phyloP scores from a whole-genome alignment of 2,888 invertebrate genomes.

The Cinara cedri region DNA sequence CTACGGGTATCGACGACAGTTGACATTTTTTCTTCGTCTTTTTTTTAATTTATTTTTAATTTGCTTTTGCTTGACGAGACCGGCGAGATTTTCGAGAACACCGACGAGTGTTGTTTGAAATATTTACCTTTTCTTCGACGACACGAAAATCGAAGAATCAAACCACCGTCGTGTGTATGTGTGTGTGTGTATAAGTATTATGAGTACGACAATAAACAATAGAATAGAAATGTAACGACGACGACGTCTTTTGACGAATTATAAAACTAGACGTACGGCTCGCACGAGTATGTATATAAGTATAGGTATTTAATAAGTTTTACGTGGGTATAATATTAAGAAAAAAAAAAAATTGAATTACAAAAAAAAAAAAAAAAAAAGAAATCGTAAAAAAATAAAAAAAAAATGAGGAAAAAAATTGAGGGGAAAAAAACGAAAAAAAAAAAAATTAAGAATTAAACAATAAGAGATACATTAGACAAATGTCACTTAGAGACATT shows the following conservation, averaged over 20 bases:
- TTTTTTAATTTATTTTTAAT: neutral
- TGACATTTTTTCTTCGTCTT: neutral
- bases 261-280: neutral
- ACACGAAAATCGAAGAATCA: neutral
- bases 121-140: neutral
- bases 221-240: neutral
- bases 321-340: neutral
- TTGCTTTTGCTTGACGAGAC: neutral
- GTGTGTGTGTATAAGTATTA: neutral
- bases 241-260: neutral
- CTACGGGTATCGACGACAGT: neutral
- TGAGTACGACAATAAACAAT: no score
- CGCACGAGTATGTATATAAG: neutral
- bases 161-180: no score
- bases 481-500: conserved; percentile 54
- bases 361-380: conserved; percentile 8
- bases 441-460: conserved; percentile 52
- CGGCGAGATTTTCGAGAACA: neutral
- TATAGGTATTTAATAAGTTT: no score
- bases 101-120: neutral
- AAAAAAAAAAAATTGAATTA: neutral
- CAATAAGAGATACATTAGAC: conserved; percentile 56
- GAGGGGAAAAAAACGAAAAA: conserved; percentile 32
- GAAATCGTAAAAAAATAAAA: neutral
- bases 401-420: conserved; percentile 24